A percentile compares a stretch with the other conserved stretches of the same genome.
Conservation (phyloP, 1,140 invertebrate species). For the Macrosteles quadrilineatus region DNA sequence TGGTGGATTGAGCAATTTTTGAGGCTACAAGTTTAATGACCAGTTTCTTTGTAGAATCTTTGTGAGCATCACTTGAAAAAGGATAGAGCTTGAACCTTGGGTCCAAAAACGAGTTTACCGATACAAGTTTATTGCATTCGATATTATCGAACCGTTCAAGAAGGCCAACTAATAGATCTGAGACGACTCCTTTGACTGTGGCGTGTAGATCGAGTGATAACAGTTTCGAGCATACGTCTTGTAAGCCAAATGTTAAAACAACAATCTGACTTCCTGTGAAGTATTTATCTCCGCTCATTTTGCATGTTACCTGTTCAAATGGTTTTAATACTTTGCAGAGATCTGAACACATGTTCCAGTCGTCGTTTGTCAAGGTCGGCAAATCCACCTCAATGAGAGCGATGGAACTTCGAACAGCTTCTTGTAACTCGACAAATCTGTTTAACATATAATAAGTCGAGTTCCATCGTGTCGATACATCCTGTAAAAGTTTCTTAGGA, state of each 20-base stretch:
- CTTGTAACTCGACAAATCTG: constrained; percentile 45
- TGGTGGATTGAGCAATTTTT: no score
- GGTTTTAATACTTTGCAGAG: constrained; percentile 46
- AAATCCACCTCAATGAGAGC: constrained; percentile 44
- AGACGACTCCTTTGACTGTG: no score
- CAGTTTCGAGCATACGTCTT: no score
- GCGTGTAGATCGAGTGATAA: no score
- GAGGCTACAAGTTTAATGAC: no score
- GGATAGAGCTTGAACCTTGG: no score
- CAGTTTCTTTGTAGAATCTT: no score
- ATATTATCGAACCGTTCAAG: constrained; percentile 45
- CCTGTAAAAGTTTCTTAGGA: constrained; percentile 43
- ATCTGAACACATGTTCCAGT: constrained; percentile 44
- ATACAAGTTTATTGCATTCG: constrained; percentile 45
- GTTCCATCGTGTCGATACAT: constrained; percentile 47
- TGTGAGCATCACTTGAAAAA: no score
- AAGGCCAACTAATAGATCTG: no score
- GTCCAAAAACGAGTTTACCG: no score
- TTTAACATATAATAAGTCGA: constrained; percentile 48
- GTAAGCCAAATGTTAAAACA: no score
- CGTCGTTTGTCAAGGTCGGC: constrained; percentile 45
- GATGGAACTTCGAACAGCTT: constrained; percentile 44
- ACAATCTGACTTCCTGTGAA: no score
- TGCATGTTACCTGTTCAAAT: constrained; percentile 48
- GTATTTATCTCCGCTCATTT: constrained; percentile 49